phyloP scores from a whole-genome alignment of 1,140 invertebrate species.

The Globodera ellingtonae region DNA sequence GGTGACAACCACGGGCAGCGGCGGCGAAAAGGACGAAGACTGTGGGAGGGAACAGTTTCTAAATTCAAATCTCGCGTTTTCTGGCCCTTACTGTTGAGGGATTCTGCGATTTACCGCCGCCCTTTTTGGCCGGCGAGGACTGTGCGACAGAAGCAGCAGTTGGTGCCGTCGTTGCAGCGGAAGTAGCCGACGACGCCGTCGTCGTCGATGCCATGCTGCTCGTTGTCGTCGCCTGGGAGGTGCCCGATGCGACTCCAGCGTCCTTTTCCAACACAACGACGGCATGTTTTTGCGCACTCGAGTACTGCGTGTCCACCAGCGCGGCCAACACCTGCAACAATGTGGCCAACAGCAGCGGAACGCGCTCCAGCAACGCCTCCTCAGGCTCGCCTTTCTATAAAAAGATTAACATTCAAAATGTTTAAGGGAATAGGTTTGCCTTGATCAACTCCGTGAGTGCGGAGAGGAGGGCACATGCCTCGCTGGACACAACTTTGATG shows the following conservation, averaged over 20 bases:
- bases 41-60: neutral
- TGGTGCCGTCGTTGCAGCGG: conserved; percentile 1
- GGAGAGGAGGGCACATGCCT: conserved; percentile 53
- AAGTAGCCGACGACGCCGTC: conserved; percentile 6
- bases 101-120: neutral
- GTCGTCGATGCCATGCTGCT: neutral
- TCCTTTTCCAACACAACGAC: conserved; percentile 29
- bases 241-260: neutral
- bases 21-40: neutral
- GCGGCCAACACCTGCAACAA: conserved; percentile 46
- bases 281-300: conserved; percentile 39
- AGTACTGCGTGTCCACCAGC: conserved; percentile 60
- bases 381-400: conserved; percentile 59
- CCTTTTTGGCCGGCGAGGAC: neutral
- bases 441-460: conserved; percentile 59
- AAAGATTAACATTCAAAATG: neutral
- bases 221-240: neutral
- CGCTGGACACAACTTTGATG: conserved; percentile 56
- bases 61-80: neutral
- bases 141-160: neutral
- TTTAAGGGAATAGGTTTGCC: conserved; percentile 24
- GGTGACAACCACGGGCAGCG: conserved; percentile 50
- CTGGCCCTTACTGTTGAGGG: no score
- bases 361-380: conserved; percentile 47
- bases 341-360: conserved; percentile 51